Percentiles rank a stretch among this genome's conserved stretches.
Conservation (phyloP, 2,113 vertebrate species). For the Fregata magnificens region DNA sequence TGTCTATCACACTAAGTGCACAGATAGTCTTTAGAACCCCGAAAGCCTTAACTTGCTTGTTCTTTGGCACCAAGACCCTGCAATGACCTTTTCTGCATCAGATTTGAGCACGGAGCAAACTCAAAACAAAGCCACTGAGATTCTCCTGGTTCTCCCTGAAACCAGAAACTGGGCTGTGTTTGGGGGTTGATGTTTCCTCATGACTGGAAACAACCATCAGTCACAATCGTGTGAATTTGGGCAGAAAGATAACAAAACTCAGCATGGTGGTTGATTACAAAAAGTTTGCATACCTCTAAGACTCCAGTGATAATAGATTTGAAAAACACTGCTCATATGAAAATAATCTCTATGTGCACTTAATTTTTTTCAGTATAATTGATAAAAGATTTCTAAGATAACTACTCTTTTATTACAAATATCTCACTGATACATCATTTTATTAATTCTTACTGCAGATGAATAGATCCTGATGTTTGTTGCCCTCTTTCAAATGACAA, state of each 20-base stretch:
- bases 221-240: not conserved
- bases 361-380: not conserved
- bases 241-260: not conserved
- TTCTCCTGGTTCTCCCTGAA: not conserved
- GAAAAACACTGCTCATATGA: not conserved
- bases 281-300: not conserved
- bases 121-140: not conserved
- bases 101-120: not conserved
- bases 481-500: not conserved
- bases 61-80: not conserved
- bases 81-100: not conserved
- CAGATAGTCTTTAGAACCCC: accelerated
- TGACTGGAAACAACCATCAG: not conserved
- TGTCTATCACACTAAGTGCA: not conserved
- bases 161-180: not conserved
- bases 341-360: not conserved
- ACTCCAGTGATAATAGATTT: not conserved
- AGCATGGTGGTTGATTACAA: not conserved
- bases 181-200: not conserved
- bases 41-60: not conserved
- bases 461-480: not conserved
- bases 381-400: not conserved
- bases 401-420: not conserved
- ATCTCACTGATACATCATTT: not conserved
- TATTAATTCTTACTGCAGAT: not conserved